Conservation (phyloP, 2,113 vertebrate species). For the Laterallus jamaicensis region DNA sequence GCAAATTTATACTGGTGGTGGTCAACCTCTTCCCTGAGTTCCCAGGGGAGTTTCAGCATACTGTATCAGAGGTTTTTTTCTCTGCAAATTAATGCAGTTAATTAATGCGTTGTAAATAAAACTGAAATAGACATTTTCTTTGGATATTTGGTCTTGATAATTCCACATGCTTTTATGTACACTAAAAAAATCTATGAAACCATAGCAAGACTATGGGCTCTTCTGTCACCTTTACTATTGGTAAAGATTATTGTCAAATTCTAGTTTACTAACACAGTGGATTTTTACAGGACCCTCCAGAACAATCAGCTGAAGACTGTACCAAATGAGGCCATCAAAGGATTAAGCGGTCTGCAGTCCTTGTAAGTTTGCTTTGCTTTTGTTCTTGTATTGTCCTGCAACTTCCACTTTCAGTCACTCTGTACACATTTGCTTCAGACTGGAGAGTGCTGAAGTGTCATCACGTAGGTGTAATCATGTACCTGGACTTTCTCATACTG, state of each 20-base stretch:
- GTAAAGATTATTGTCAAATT: neutral
- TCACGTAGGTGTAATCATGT: neutral
- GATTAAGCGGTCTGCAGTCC: constrained; percentile 89
- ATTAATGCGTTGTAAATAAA: neutral
- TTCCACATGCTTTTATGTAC: neutral
- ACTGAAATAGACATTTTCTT: neutral
- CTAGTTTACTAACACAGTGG: neutral
- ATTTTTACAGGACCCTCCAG: constrained; percentile 88
- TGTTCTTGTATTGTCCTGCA: neutral
- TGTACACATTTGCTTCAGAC: neutral
- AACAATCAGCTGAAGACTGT: constrained; percentile 97
- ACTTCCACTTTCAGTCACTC: neutral
- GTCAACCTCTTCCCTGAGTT: neutral
- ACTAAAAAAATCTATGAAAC: neutral
- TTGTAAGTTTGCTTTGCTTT: constrained; percentile 83
- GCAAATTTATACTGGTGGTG: neutral
- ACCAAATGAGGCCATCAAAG: constrained; percentile 89
- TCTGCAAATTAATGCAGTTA: neutral
- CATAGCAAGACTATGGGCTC: neutral
- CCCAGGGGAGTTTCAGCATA: neutral
- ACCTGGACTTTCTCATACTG: neutral
- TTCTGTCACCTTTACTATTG: neutral
- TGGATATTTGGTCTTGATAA: neutral
- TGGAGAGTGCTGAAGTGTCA: neutral
- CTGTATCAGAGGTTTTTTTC: neutral